These are phyloP conservation scores for Diuraphis noxia DNA, from an alignment of 1,140 invertebrate genomes.

Conservation along the genomic window DNA sequence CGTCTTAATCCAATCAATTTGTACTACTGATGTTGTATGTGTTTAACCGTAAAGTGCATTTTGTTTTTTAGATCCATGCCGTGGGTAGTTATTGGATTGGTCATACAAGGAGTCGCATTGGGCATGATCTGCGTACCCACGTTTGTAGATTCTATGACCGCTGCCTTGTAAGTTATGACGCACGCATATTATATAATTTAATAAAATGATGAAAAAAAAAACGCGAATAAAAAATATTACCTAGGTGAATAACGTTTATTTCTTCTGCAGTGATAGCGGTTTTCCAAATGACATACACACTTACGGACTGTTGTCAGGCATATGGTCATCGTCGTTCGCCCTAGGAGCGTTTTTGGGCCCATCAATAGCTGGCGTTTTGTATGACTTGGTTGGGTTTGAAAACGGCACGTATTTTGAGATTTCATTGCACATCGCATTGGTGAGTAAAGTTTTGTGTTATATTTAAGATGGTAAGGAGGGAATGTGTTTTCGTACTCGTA, in stretches of 20 bases:
- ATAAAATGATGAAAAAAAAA: neutral
- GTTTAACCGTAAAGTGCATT: neutral
- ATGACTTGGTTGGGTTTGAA: slow-evolving; percentile 61
- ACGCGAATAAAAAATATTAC: neutral
- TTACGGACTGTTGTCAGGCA: slow-evolving; percentile 63
- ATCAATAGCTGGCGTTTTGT: slow-evolving; percentile 61
- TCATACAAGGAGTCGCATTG: slow-evolving; percentile 63
- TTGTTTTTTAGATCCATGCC: slow-evolving; percentile 58
- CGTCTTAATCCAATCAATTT: neutral
- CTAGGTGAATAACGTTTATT: neutral
- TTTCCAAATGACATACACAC: slow-evolving; percentile 63
- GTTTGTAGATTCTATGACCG: slow-evolving; percentile 62
- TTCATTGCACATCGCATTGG: slow-evolving; percentile 58
- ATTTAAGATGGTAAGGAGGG: too few species aligned
- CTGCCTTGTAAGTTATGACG: slow-evolving; percentile 60
- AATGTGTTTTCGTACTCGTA: too few species aligned
- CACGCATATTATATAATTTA: too few species aligned
- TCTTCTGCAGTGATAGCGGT: slow-evolving; percentile 59
- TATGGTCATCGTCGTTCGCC: slow-evolving; percentile 64
- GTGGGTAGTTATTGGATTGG: slow-evolving; percentile 60
- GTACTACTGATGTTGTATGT: neutral
- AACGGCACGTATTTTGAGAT: slow-evolving; percentile 61
- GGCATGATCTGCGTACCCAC: slow-evolving; percentile 62
- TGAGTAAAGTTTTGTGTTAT: slow-evolving; percentile 56
- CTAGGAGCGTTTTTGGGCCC: slow-evolving; percentile 63